These are phyloP conservation scores for Eueides isabella DNA, from an alignment of 1,140 invertebrate species.

Conservation along the genomic window DNA sequence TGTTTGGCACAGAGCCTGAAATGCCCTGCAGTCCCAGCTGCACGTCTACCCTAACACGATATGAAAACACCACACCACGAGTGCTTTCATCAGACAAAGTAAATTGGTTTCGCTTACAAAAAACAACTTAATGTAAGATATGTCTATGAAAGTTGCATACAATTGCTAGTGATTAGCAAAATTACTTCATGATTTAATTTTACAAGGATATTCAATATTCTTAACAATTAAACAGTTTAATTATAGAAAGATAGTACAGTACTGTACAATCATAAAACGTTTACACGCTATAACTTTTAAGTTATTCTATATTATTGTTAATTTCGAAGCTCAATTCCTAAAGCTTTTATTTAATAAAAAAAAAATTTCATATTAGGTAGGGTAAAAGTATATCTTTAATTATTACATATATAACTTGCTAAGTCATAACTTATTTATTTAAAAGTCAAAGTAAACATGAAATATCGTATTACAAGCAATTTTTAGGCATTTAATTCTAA, in stretches of 20 bases:
- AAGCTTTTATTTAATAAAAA: background rate
- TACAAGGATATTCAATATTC: no score
- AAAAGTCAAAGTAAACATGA: background rate
- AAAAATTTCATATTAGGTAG: no score
- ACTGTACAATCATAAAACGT: background rate
- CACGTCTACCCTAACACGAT: slow-evolving; percentile 25
- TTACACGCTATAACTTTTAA: background rate
- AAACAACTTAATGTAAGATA: background rate
- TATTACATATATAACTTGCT: no score
- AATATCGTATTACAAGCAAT: background rate
- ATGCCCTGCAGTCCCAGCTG: slow-evolving; percentile 36
- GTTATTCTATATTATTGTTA: background rate
- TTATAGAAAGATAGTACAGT: background rate
- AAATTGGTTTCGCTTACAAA: background rate
- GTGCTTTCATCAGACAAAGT: slow-evolving; percentile 11
- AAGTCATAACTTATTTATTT: no score
- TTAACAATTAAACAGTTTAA: background rate
- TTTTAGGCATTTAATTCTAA: background rate
- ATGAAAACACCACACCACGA: slow-evolving; percentile 30
- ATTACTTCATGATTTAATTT: no score
- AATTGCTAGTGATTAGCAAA: no score
- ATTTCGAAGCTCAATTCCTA: background rate
- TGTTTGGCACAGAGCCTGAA: slow-evolving; percentile 43
- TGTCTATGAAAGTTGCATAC: background rate
- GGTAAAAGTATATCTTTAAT: no score